A percentile compares a stretch with the other conserved stretches of the same genome.
These are phyloP conservation scores for Nematopogon swammerdamellus DNA, from an alignment of 2,888 invertebrate genomes.

Conservation along the genomic window DNA sequence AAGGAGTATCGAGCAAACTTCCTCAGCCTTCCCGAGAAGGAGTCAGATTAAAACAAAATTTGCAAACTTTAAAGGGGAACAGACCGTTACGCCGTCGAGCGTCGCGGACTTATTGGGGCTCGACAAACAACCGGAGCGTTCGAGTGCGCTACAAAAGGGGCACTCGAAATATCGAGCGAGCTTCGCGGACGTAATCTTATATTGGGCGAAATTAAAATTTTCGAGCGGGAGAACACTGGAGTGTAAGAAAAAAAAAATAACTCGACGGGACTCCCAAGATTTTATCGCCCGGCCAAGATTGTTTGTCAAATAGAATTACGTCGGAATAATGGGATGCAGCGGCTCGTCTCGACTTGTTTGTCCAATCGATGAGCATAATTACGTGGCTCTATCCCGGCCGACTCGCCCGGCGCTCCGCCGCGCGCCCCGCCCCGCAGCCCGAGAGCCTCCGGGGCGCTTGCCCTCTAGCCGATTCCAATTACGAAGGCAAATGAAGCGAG, in stretches of 20 bases:
- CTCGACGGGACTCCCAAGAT: no score
- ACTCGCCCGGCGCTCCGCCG: no score
- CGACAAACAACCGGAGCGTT: neutral
- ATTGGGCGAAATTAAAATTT: neutral
- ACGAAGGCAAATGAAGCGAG: neutral
- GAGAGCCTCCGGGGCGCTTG: no score
- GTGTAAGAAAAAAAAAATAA: no score
- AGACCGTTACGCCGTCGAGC: neutral
- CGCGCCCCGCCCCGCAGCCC: no score
- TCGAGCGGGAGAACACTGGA: no score
- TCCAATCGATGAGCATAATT: neutral
- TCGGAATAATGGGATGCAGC: neutral
- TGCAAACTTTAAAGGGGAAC: neutral
- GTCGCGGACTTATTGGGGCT: neutral
- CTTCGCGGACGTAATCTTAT: neutral
- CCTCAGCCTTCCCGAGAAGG: no score
- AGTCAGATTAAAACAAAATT: neutral
- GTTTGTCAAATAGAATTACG: neutral
- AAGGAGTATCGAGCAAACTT: no score
- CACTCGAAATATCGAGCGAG: neutral
- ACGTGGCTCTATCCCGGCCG: neutral
- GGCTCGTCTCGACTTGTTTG: neutral
- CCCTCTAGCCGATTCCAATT: neutral
- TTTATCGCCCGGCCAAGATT: neutral
- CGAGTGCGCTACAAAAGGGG: neutral